phyloP scores from a whole-genome alignment of 2,113 vertebrate genomes.

The Hypanus sabinus region DNA sequence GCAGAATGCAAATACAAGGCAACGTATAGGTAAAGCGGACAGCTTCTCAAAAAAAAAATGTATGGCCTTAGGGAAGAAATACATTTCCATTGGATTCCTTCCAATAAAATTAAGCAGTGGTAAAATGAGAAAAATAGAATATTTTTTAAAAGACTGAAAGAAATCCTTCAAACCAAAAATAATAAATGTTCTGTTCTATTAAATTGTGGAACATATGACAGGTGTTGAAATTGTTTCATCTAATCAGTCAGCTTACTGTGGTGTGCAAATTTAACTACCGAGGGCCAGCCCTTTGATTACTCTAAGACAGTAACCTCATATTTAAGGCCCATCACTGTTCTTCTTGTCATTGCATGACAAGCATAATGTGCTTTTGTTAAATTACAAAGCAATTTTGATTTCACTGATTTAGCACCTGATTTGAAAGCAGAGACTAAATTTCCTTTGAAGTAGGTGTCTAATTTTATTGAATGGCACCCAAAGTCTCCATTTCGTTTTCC shows the following conservation, averaged over 20 bases:
- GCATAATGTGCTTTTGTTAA: too few relatives aligned
- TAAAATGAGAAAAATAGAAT: not conserved
- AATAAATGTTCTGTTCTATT: not conserved
- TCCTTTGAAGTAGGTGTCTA: slow-evolving; percentile 43
- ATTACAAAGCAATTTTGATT: slow-evolving; percentile 5
- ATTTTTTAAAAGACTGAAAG: not conserved
- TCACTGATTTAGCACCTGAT: slow-evolving; percentile 41
- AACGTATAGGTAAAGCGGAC: not conserved
- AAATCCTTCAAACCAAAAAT: not conserved
- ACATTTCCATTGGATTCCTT: not conserved
- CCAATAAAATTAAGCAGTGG: not conserved
- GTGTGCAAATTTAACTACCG: slow-evolving; percentile 44
- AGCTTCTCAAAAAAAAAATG: not conserved
- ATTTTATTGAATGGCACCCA: slow-evolving; percentile 35
- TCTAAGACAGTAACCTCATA: slow-evolving; percentile 39
- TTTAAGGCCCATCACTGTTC: slow-evolving; percentile 15
- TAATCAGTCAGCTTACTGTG: slow-evolving; percentile 40
- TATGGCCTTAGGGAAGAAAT: not conserved
- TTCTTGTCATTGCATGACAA: not conserved
- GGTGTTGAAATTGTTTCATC: not conserved
- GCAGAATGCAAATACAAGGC: not conserved
- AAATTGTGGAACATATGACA: not conserved
- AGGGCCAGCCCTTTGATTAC: slow-evolving; percentile 42
- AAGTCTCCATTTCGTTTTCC: slow-evolving; percentile 39
- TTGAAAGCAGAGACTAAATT: slow-evolving; percentile 39